Base-by-base conservation (phyloP, 2,888 invertebrate genomes). In the Carcina quercana region DNA sequence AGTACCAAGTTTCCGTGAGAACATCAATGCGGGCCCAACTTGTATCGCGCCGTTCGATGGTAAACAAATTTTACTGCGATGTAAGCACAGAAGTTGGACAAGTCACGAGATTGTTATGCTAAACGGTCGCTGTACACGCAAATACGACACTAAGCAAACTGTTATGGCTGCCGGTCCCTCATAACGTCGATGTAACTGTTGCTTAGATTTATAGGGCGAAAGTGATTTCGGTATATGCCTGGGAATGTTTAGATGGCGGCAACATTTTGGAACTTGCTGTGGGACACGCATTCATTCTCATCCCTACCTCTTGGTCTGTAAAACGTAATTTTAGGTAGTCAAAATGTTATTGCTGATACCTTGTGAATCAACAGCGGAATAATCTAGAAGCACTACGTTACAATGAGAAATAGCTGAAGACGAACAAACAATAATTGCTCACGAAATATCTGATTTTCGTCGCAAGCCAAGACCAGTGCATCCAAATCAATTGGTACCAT, bases 61-160 rank as follows among this genome's bases (percentile, higher is more conserved):
- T 59, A 66, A 68, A 67, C 70, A 71, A 65, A 69, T 70, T 71
- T 69, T 72, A 71, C 58, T 53, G 58, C 56, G 50, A 60, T 62
- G 60, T 70, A 60, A 54, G 57, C 47, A 48, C 56, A 58, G 53
- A 59, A 68, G 56, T 60, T 59, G 53, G 51, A 56, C 60, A 53
- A 67, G 74, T 75, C 75, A 78, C 76, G 79, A 62, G 53, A 71
- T 29, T 55, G 56, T 56, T 47, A 53, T 49, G 50, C 47, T 52
- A 59, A 69, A 76, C 60, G 63, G 56, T 50, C 49, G 50, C 47
- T 45, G 43, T 50, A 60, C 78, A 79, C 75, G 76, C 76, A 57
- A 68, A 63, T 66, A 45, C 50, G 57, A 65, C 72, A 63, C 68
- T 59, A 50, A 49, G 43, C 40, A 47, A 47, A 47, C 54, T 46